phyloP scores from a whole-genome alignment of 2,888 invertebrate species.

The Acanthoscelides obtectus region DNA sequence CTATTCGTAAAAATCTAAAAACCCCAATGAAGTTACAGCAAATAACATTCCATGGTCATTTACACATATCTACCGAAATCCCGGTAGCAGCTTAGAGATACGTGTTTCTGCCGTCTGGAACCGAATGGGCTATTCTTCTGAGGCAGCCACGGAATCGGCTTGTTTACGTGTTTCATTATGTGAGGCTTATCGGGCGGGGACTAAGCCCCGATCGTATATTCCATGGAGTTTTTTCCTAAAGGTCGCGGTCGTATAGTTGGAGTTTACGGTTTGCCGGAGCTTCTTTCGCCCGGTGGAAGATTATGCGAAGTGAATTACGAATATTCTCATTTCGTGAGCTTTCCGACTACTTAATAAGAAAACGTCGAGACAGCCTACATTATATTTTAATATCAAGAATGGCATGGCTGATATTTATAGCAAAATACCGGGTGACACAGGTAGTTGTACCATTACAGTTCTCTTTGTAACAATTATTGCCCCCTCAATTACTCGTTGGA shows the following conservation, averaged over 20 bases:
- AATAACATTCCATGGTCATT: not conserved
- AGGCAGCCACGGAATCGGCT: not conserved
- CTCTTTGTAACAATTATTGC: too few species aligned
- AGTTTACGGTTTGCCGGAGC: not conserved
- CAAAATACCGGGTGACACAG: too few species aligned
- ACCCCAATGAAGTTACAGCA: not conserved
- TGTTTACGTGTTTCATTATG: not conserved
- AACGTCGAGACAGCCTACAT: too few species aligned
- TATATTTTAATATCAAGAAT: too few species aligned
- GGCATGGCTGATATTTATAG: too few species aligned
- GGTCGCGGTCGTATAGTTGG: not conserved
- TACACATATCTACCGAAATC: not conserved
- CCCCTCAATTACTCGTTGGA: too few species aligned
- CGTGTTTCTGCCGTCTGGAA: not conserved
- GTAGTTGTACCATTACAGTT: too few species aligned
- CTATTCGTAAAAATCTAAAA: too few species aligned
- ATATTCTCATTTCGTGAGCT: not conserved
- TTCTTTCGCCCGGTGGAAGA: not conserved
- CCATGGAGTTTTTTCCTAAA: not conserved
- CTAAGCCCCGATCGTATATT: not conserved
- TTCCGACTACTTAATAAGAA: too few species aligned
- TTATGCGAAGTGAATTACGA: not conserved
- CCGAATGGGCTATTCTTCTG: not conserved
- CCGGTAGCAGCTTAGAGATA: not conserved
- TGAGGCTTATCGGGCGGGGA: not conserved